Base-by-base conservation (phyloP, 2,888 invertebrate species). In the Branchellion lobata region DNA sequence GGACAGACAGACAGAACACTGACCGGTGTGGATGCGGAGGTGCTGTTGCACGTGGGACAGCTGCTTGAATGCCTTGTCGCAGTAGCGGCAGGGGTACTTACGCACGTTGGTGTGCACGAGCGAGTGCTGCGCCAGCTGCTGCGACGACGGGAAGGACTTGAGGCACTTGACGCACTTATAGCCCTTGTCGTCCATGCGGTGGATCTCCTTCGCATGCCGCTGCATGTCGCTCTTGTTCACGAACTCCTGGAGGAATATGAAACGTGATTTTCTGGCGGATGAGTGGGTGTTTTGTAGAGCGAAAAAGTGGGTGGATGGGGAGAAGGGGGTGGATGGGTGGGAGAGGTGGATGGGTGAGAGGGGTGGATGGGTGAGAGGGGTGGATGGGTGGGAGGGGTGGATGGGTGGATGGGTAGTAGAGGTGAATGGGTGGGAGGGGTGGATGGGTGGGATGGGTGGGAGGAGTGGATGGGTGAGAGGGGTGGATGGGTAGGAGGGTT, bases 141-240 rank as follows among this genome's bases (percentile, higher is more conserved):
- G 96, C 89, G 96, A 96, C 86, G 94, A 95, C 87, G 94, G 94
- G 91, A 97, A 97, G 83, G 94, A 94, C 89, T 96, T 96, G 88
- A 96, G 91, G 90, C 96, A 97, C 90, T 96, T 96, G 90, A 95
- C 95, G 90, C 96, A 96, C 88, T 96, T 95, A 89, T 96, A 96
- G 0, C 95, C 95, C 89, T 96, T 95, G 84, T 89, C 88, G 84
- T 94, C 93, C 76, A 82, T 57, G 24, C 81, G 31, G 72, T 83
- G 83, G 14, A 83, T 81, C 51, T 83, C 82, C 75, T 82, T 83
- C 14, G 82, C 72, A 75, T 83, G 83, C 18, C 81, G 69, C 81
- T 82, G 82, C 82, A 83, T 81, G 53, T 81, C 82, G 5, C 82
- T 81, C 81, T 83, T 83, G 80, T 79, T 83, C n/a, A 74, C 77